A percentile compares a stretch with the other conserved stretches of the same genome.
These are phyloP conservation scores for Heliconius melpomene DNA, from an alignment of 1,140 invertebrate species.

Conservation along the genomic window DNA sequence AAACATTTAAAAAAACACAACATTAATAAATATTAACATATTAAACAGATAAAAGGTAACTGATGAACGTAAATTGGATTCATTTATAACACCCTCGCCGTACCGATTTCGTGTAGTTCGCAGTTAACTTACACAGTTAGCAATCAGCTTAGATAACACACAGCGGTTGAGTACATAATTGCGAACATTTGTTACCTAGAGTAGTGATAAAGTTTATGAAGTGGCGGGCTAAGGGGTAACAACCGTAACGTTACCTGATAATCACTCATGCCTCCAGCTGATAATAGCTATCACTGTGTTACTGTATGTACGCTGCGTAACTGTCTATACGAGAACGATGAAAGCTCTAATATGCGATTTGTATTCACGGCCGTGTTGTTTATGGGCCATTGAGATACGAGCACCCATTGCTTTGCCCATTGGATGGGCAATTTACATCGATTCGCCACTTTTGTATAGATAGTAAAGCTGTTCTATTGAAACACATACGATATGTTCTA, in stretches of 20 bases:
- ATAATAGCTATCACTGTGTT: conserved; percentile 57
- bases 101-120: conserved; percentile 22
- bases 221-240: conserved; percentile 46
- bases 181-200: conserved; percentile 42
- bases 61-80: conserved; percentile 27
- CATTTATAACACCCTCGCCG: conserved; percentile 20
- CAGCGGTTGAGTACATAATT: conserved; percentile 44
- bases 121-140: conserved; percentile 37
- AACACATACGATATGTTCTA: conserved; percentile 48
- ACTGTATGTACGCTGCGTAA: conserved; percentile 51
- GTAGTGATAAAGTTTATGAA: conserved; percentile 38
- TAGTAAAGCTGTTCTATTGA: conserved; percentile 47
- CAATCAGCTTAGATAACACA: conserved; percentile 43
- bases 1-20: not conserved
- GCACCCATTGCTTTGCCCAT: conserved; percentile 57
- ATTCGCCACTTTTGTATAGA: conserved; percentile 66
- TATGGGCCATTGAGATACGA: conserved; percentile 74
- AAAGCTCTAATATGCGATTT: conserved; percentile 76
- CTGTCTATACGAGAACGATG: conserved; percentile 47
- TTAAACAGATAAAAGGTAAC: not conserved
- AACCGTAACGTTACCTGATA: conserved; percentile 53
- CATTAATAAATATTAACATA: not conserved
- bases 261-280: conserved; percentile 52
- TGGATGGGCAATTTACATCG: conserved; percentile 69
- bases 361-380: conserved; percentile 75